These are phyloP conservation scores for Umimayanthus chanpuru DNA, from an alignment of 92 coral and sea anemone species.

Conservation along the genomic window DNA sequence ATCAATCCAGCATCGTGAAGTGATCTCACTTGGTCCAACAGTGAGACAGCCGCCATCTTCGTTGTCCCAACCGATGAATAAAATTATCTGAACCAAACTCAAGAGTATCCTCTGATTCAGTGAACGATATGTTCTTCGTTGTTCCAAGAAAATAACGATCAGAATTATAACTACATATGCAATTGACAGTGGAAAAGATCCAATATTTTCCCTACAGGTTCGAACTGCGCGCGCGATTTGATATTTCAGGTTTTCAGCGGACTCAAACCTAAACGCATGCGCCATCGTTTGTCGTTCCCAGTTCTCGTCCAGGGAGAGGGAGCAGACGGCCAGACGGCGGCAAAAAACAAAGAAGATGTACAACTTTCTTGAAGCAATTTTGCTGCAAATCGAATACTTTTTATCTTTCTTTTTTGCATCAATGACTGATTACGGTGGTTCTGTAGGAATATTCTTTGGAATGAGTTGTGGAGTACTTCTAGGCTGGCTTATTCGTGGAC, in stretches of 20 bases:
- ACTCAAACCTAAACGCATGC: background rate
- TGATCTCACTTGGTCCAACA: constrained; percentile 81
- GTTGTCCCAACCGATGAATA: background rate
- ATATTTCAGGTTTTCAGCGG: constrained; percentile 7
- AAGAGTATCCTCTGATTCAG: background rate
- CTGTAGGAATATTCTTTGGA: constrained; percentile 66
- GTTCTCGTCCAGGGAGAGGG: background rate
- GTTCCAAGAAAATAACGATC: background rate
- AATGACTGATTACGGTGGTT: constrained; percentile 60
- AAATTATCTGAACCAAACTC: too few relatives aligned
- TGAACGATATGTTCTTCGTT: background rate
- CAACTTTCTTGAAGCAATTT: constrained; percentile 28
- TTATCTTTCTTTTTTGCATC: constrained; percentile 41
- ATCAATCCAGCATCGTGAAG: constrained; percentile 87
- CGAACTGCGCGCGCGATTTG: constrained; percentile 35
- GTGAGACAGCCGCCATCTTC: constrained; percentile 59
- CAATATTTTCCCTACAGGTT: background rate
- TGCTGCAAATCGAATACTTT: constrained; percentile 44
- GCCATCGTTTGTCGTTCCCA: constrained; percentile 2
- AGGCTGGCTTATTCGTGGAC: constrained; percentile 88
- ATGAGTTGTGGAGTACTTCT: constrained; percentile 73
- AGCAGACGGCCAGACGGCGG: background rate
- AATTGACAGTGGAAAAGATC: background rate
- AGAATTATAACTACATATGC: background rate
- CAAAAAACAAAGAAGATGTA: background rate